phyloP scores from a whole-genome alignment of 2,888 invertebrate genomes.

The Vesta saturnalis region DNA sequence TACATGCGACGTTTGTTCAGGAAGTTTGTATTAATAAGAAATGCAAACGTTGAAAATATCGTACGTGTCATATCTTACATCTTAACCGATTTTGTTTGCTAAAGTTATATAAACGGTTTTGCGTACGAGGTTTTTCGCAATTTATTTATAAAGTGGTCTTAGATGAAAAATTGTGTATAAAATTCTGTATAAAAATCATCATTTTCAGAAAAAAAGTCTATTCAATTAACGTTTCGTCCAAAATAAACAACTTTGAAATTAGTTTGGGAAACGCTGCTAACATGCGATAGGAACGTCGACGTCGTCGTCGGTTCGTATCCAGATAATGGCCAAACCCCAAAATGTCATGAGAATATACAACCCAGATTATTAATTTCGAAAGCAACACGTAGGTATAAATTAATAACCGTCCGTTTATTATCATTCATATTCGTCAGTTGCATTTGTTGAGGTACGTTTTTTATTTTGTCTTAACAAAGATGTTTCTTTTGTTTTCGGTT shows the following conservation, averaged over 20 bases:
- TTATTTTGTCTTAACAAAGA: too few species aligned
- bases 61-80: slow-evolving; percentile 41
- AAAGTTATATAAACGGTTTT: slow-evolving; percentile 26
- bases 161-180: slow-evolving; percentile 15
- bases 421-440: not conserved
- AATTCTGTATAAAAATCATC: not conserved
- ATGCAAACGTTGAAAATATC: slow-evolving; percentile 43
- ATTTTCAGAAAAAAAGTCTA: not conserved
- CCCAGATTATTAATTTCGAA: slow-evolving; percentile 10
- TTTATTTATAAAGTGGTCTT: slow-evolving; percentile 2
- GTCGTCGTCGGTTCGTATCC: not conserved
- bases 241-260: slow-evolving; percentile 29
- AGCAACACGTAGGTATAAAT: slow-evolving; percentile 7
- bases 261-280: slow-evolving; percentile 20
- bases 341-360: slow-evolving; percentile 9
- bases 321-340: slow-evolving; percentile 10
- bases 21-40: slow-evolving; percentile 46
- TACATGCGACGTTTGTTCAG: slow-evolving; percentile 34
- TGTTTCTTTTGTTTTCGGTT: too few species aligned
- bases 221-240: slow-evolving; percentile 33
- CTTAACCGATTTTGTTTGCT: slow-evolving; percentile 29
- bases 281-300: slow-evolving; percentile 13
- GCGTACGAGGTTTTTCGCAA: too few species aligned
- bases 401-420: not conserved
- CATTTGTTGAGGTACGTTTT: not conserved